Percentiles rank a stretch among this genome's conserved stretches.
Conservation (phyloP, 2,113 vertebrate species). For the Jaculus jaculus region DNA sequence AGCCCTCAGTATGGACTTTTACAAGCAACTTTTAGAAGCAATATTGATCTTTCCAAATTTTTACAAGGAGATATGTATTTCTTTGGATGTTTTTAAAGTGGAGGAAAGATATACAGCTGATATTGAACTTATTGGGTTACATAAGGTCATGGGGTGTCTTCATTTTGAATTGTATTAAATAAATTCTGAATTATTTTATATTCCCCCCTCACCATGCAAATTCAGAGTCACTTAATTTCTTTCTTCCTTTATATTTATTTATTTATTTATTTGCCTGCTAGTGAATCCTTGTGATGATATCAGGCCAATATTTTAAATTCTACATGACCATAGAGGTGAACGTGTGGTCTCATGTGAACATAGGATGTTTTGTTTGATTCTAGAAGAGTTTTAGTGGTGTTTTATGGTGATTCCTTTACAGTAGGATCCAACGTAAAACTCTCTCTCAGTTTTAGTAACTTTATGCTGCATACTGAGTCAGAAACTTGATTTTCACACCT, state of each 20-base stretch:
- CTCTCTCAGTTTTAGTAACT: not conserved
- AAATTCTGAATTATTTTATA: not conserved
- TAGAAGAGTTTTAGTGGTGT: not conserved
- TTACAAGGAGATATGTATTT: not conserved
- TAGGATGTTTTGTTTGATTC: not conserved
- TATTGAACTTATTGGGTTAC: conserved; percentile 38
- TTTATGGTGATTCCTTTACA: not conserved
- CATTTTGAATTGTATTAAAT: not conserved
- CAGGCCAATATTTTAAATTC: not conserved
- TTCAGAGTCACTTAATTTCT: not conserved
- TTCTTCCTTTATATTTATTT: not conserved
- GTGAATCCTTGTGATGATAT: too few relatives aligned
- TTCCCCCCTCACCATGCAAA: not conserved
- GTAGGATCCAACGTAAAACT: not conserved
- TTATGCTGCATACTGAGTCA: not conserved
- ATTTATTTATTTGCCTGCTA: not conserved
- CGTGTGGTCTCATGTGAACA: not conserved
- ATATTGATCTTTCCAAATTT: not conserved
- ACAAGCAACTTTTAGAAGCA: not conserved
- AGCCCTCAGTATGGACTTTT: too few relatives aligned
- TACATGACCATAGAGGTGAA: not conserved
- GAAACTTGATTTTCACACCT: not conserved
- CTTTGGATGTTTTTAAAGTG: not conserved
- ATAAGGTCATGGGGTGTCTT: not conserved
- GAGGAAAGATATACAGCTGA: not conserved